Base-by-base conservation (phyloP, 1,140 invertebrate genomes). In the Bombus balteatus region DNA sequence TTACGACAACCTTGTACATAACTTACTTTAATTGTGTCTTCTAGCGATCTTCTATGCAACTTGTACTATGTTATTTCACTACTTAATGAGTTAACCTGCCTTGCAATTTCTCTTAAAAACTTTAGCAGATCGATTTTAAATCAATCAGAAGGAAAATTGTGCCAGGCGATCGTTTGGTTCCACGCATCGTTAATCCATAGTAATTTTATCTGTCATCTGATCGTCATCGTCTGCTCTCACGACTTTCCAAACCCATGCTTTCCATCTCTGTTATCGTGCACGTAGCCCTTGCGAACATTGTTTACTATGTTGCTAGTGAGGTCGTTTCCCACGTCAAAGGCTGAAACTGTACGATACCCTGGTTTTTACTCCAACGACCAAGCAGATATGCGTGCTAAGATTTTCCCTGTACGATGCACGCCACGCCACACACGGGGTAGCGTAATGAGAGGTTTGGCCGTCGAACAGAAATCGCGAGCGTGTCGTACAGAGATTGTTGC, bases 291-390 rank as follows among this genome's bases (percentile, higher is more conserved):
- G 13, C 25, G 8, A 53, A 80, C 62, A 87, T 74, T 66, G 74
- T 75, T 82, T n/a, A 65, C 53, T 43, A 78, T 66, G 32, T 73
- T 37, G 34, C 75, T 80, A 22, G 47, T 1, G 37, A 34, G 59
- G 47, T 81, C 22, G 57, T 76, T 88, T 88, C 76, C 76, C 87
- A 83, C 80, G 80, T 89, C 25, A 53, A 53, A 62, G 70, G 80
- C 53, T 28, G 28, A 72, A 59, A 18, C 13, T 2, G 28, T 65
- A 34, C 43, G 34, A 75, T 41, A 77, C 5, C 3, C 57, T 34
- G 12, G 37, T 70, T 78, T 83, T 39, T 65, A 72, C 18, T 76
- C 57, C 78, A 53, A 65, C 66, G 5, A 41, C 2, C n/a, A 25
- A n/a, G n/a, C 22, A 80, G 32, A 71, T 71, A 85, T 88, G 65